phyloP scores from a whole-genome alignment of 2,888 invertebrate genomes.

The Crepidodera aurea region DNA sequence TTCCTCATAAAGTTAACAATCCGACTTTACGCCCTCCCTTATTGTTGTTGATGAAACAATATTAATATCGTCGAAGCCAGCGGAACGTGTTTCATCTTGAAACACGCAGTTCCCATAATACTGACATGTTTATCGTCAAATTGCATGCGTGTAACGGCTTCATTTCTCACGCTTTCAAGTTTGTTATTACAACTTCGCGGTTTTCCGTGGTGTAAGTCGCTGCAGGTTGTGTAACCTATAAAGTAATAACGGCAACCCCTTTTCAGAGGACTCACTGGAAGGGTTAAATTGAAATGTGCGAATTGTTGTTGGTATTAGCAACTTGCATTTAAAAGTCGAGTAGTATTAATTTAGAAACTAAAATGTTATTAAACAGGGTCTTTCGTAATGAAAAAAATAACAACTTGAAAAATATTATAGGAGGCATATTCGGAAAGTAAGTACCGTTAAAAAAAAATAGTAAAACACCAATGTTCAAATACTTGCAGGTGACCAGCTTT shows the following conservation, averaged over 20 bases:
- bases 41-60: constrained; percentile 29
- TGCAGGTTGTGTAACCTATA: constrained; percentile 35
- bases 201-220: constrained; percentile 34
- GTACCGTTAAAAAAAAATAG: no score
- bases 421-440: no score
- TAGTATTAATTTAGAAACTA: neutral
- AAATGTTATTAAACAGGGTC: no score
- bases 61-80: constrained; percentile 34
- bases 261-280: constrained; percentile 4
- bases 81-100: constrained; percentile 35
- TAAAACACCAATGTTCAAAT: no score
- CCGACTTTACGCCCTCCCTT: constrained; percentile 26
- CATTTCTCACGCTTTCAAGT: constrained; percentile 52
- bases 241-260: constrained; percentile 34
- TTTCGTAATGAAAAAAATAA: no score
- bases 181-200: constrained; percentile 51
- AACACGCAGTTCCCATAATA: constrained; percentile 40
- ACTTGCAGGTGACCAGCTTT: no score
- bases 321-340: constrained; percentile 2
- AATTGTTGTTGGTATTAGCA: neutral
- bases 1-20: constrained; percentile 12
- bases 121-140: constrained; percentile 47
- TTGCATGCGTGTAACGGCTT: constrained; percentile 52
- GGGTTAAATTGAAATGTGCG: constrained; percentile 22
- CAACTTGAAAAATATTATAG: no score